Conservation (phyloP, 2,888 invertebrate genomes). For the Lasioglossum leucozonium region DNA sequence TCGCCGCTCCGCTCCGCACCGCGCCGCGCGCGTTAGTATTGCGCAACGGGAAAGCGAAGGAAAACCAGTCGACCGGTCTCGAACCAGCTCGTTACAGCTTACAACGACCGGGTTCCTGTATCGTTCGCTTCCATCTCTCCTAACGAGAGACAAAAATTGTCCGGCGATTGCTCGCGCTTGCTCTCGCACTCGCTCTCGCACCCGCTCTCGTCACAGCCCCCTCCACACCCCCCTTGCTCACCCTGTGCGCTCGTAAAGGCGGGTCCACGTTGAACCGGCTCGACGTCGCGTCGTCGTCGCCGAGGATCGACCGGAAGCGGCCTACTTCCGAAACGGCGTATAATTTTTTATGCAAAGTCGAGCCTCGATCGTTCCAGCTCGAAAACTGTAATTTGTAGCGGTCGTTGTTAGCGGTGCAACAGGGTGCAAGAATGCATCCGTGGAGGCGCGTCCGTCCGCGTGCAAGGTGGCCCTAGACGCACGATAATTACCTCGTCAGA, state of each 20-base stretch:
- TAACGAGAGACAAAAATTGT: conserved; percentile 42
- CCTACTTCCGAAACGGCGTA: conserved; percentile 65
- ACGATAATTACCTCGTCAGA: conserved; percentile 68
- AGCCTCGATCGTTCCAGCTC: conserved; percentile 53
- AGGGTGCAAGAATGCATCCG: conserved; percentile 40
- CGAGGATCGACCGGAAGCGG: conserved; percentile 66
- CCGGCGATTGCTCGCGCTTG: background rate
- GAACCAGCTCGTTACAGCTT: conserved; percentile 13
- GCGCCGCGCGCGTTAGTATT: background rate
- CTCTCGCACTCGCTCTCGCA: background rate
- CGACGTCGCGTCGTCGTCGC: conserved; percentile 38
- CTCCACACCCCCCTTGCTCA: background rate
- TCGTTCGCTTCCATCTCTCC: conserved; percentile 23
- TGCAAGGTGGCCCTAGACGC: conserved; percentile 61
- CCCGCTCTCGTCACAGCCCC: no score
- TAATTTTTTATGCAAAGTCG: conserved; percentile 75
- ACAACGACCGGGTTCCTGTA: conserved; percentile 15
- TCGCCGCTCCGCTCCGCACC: background rate
- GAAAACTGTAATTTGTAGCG: conserved; percentile 63
- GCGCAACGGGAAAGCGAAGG: conserved; percentile 32
- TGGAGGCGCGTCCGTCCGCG: conserved; percentile 45
- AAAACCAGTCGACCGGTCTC: conserved; percentile 39
- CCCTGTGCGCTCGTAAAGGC: conserved; percentile 32
- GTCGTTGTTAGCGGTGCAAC: conserved; percentile 41
- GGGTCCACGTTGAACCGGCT: conserved; percentile 12